phyloP scores from a whole-genome alignment of 2,113 vertebrate genomes.

The Pelodiscus sinensis region DNA sequence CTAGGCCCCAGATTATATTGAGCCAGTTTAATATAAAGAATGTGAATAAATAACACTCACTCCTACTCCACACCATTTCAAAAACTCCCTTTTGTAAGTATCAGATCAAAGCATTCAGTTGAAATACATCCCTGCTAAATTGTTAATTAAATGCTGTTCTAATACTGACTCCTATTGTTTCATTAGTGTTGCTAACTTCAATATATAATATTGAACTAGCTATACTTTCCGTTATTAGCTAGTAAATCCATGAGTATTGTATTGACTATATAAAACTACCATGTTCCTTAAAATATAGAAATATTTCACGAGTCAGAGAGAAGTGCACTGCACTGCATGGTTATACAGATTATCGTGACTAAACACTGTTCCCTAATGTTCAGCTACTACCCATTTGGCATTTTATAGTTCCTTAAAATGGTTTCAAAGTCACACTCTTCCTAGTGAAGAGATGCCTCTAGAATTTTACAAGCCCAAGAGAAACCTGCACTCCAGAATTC shows the following conservation, averaged over 20 bases:
- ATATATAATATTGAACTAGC: conserved; percentile 25
- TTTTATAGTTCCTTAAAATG: conserved; percentile 52
- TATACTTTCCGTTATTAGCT: conserved; percentile 41
- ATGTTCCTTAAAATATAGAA: conserved; percentile 28
- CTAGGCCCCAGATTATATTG: background rate
- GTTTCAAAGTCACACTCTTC: conserved; percentile 53
- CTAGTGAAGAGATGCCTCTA: conserved; percentile 52
- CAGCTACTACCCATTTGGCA: background rate
- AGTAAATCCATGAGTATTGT: conserved; percentile 66
- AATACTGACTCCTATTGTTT: conserved; percentile 27
- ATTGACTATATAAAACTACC: conserved; percentile 42
- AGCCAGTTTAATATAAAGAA: background rate
- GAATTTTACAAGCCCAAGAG: conserved; percentile 34
- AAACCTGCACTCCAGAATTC: conserved; percentile 37
- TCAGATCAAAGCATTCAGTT: background rate
- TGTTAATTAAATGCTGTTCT: conserved; percentile 45
- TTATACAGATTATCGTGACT: background rate
- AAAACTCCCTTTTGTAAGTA: background rate
- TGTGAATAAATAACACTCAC: background rate
- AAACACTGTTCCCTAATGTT: conserved; percentile 55
- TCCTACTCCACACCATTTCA: background rate
- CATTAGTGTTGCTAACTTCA: conserved; percentile 27
- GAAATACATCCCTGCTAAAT: conserved; percentile 14
- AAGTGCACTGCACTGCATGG: background rate
- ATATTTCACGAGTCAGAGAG: conserved; percentile 42